These are phyloP conservation scores for Ornithoptera priamus DNA, from an alignment of 2,888 invertebrate genomes.

Conservation along the genomic window DNA sequence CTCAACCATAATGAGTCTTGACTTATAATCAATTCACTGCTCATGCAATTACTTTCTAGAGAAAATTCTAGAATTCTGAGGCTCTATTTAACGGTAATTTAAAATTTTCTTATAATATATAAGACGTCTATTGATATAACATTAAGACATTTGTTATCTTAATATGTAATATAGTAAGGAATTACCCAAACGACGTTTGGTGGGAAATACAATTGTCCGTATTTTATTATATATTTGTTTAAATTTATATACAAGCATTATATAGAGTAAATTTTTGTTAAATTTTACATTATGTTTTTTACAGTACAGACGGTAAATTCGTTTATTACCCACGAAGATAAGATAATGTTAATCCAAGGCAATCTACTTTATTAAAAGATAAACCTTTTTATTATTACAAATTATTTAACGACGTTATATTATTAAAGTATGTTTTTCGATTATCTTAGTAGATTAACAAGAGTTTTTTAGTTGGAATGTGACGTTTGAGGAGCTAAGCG, in stretches of 20 bases:
- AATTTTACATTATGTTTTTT: background rate
- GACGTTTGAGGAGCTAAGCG: no score
- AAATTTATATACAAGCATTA: background rate
- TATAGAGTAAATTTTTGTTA: background rate
- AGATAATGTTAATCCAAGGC: slow-evolving; percentile 29
- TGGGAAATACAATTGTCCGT: background rate
- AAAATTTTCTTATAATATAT: no score
- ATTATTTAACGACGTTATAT: background rate
- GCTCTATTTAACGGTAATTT: no score
- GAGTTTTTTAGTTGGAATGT: no score
- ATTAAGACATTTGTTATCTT: background rate
- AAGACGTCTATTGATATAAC: no score
- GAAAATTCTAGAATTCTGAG: no score
- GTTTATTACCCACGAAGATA: slow-evolving; percentile 26
- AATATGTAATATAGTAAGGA: background rate
- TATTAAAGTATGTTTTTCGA: background rate
- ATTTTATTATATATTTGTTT: background rate
- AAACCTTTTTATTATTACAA: slow-evolving; percentile 9
- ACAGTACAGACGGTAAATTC: slow-evolving; percentile 17
- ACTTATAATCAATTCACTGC: no score
- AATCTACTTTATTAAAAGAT: slow-evolving; percentile 30
- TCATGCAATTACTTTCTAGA: no score
- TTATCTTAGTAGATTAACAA: background rate
- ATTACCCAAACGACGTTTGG: background rate
- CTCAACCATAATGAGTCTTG: no score